Evolutionary conservation across 2,888 invertebrate species (phyloP), one percentile per base, ranked within the genome.

Genomic region (Drosophila rellima): DNA sequence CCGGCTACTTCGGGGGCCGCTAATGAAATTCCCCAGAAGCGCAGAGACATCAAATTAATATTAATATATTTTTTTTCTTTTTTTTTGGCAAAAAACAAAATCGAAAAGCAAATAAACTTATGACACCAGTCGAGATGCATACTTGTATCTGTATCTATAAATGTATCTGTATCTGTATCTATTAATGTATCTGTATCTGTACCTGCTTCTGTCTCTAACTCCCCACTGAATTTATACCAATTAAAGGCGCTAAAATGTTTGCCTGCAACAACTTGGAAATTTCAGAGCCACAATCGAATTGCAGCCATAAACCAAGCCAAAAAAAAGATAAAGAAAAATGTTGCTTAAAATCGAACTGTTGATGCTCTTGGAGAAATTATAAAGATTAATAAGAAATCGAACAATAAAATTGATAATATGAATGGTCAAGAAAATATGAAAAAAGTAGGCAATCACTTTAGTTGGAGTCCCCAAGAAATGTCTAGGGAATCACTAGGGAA

Each of bases 161-260:
- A 39, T 40, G 40, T 40, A 33, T 15, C 18, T 50, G n/a, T 60
- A 40, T 59, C 42, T 42, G 20, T 23, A 44, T 15, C 31, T 44
- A n/a, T n/a, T n/a, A n/a, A n/a, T 50, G n/a, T 60, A 40, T 59
- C 42, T 42, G 20, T 23, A 44, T 15, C 31, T 44, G 11, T 15
- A 18, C 10, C n/a, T 52, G 10, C 45, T 20, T 20, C 6, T 29
- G 10, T 31, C 17, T 20, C 20, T 20, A 47, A 23, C 35, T 44
- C 5, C 31, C 13, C 44, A 31, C 56, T 33, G 15, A 37, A 70
- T 71, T 82, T 75, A 78, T 74, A 80, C 33, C 76, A 78, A 77
- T 80, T 80, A 83, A 84, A 74, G 65, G 80, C 70, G 80, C 85
- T 83, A 82, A 83, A 85, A 88, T 80, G 79, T 84, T 88, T 87